Base-by-base conservation (phyloP, 37 sponge, comb jelly and placozoan genomes). In the Ephydatia muelleri region DNA sequence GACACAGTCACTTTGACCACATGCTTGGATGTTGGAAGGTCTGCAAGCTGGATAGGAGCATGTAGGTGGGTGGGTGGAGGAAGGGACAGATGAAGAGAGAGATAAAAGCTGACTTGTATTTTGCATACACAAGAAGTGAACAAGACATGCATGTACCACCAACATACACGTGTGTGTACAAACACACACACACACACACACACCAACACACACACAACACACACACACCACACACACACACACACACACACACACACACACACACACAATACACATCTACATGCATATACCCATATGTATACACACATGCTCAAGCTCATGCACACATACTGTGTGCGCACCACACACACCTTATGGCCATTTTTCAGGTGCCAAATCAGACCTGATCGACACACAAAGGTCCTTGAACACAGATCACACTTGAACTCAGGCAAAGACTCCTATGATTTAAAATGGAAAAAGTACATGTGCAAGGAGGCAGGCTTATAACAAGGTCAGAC, bases 301-400 rank as follows among this genome's bases (percentile, higher is more conserved):
- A n/a, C n/a, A n/a, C n/a, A n/a, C n/a, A n/a, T n/a, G n/a, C n/a
- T n/a, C n/a, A 28, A 23, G 38, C 75, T 74, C 36, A 9, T 38
- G 6, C 75, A 23, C 72, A 28, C 27, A 26, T 30, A 26, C 72
- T 71, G 21, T n/a, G 12, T 12, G 21, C 21, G 31, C 25, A n/a
- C 39, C 79, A n/a, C 26, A 48, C 89, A 27, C 38, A 89, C 89
- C 72, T 78, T 83, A 49, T 89, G 89, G 14, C 73, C 32, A 27
- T 89, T 89, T 74, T 89, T 89, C 28, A 89, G 84, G 28, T 89
- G 89, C 89, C 89, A 89, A 80, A 89, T 84, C 29, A 89, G 84
- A 27, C 89, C 89, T 32, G 89, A 80, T n/a, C 89, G 79, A 68
- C 89, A 89, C 38, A 84, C 84, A 38, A 89, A 89, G 67, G 28